These are phyloP conservation scores for Cephus nigrinus DNA, from an alignment of 2,888 invertebrate species.

Conservation along the genomic window DNA sequence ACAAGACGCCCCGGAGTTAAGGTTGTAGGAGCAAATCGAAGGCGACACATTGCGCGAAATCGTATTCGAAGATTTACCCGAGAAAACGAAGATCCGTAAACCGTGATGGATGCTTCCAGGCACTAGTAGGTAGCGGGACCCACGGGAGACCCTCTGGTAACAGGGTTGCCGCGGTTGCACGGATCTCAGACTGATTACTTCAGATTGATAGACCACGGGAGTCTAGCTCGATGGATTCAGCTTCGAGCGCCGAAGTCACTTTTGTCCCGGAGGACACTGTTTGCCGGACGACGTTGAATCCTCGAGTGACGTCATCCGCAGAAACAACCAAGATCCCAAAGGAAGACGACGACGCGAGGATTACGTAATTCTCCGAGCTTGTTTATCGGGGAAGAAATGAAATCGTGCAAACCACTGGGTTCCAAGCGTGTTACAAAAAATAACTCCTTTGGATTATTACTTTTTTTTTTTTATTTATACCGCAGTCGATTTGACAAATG, in stretches of 20 bases:
- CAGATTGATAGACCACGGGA: neutral
- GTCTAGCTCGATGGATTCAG: neutral
- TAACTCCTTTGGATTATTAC: neutral
- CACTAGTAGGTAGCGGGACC: neutral
- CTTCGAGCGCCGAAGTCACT: neutral
- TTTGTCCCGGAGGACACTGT: neutral
- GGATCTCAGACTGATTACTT: neutral
- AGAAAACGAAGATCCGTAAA: neutral
- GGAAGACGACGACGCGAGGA: neutral
- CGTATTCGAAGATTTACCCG: neutral
- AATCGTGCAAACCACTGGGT: neutral
- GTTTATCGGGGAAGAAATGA: neutral
- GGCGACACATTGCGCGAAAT: neutral
- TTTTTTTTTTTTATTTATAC: neutral
- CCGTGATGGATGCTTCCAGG: neutral
- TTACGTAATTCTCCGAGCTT: neutral
- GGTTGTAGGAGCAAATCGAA: neutral
- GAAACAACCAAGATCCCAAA: neutral
- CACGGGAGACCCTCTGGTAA: neutral
- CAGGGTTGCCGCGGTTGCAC: neutral
- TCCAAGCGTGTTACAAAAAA: neutral
- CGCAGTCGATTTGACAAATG: neutral
- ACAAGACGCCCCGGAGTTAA: neutral
- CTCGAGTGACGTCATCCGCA: neutral
- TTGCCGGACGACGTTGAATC: neutral